Base-by-base conservation (phyloP, 2,797 vertebrate species). In the Acanthiza pusilla region DNA sequence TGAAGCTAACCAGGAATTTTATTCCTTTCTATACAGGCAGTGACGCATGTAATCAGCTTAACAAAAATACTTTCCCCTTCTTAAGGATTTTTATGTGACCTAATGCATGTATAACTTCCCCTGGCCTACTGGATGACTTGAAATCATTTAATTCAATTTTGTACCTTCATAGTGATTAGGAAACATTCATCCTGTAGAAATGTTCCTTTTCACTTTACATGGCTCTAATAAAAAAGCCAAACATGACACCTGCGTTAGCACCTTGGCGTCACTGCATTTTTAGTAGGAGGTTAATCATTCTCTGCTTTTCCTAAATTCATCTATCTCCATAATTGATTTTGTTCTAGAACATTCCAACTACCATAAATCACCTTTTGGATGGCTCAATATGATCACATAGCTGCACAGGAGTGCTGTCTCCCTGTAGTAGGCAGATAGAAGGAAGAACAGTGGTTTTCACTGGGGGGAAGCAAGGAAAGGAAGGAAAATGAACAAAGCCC, bases 181-280 rank as follows among this genome's bases (percentile, higher is more conserved):
- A 67, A 94, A 85, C 10, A 53, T 36, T 48, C 10, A 55, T 29
- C 79, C 66, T 47, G 48, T 50, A 47, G 58, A 78, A 91, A 36
- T 8, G 32, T n/a, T 65, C 25, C 22, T 57, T 61, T 36, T 38
- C 70, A 29, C 34, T 79, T 87, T 11, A 73, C 10, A 4, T 4
- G 29, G 27, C 22, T 85, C 30, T 65, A 68, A 88, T 54, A 51
- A 85, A 89, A 84, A 85, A 92, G 53, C 14, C 78, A 79, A 57
- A 76, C 10, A 7, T 2, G 36, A 74, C 36, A 74, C 36, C 42
- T 58, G 43, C 0, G 0, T 34, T 76, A 66, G 22, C 10, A 72
- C 60, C 29, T 60, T 7, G 36, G 55, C 3, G 1, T 38, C 67
- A 6, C 21, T 47, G 40, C 50, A 26, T 36, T 78, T 86, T 73